Evolutionary conservation across 2,888 invertebrate species (phyloP), one percentile per base, ranked within the genome.

Genomic region (Epinotia bilunana): DNA sequence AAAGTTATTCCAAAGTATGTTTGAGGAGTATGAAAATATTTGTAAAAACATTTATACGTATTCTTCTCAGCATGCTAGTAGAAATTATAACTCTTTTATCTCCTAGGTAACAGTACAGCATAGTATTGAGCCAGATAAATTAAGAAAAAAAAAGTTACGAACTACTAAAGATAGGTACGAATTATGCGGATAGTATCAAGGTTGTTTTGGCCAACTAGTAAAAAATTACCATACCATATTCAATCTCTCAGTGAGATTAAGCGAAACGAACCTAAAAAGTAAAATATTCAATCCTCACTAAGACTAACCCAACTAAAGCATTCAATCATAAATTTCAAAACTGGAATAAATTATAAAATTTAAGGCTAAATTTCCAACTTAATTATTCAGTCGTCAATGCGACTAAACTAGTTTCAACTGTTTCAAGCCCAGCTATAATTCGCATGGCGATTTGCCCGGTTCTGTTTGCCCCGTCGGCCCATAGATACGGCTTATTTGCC

Each of bases 401-500:
- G 18, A 20, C 57, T 57, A 57, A 57, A 57, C 57, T 57, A 20
- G 57, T 57, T 57, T 57, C 20, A 57, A 57, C 57, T 57, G 57
- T 20, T 57, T 57, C 57, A 57, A 57, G n/a, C 57, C 39, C 18
- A 60, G 23, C 72, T 20, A 63, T 63, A 72, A 58, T 58, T 46
- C 57, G 72, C 28, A 28, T 49, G 9, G 58, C 58, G 46, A 73
- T 65, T 67, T 57, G 28, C 33, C 18, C 68, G 46, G 33, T 12
- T n/a, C 69, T 58, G 74, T 74, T 69, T 74, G 69, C 69, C 57
- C 55, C 46, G 61, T 39, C 68, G 68, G 55, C 67, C 58, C 49
- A 64, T 74, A 55, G 74, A 60, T 58, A 28, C 53, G 60, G 74
- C 60, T 71, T 74, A 65, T 74, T 74, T 74, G 74, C 16, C 28